Conservation (phyloP, 2,888 invertebrate genomes). For the Troglohyphantes excavatus region DNA sequence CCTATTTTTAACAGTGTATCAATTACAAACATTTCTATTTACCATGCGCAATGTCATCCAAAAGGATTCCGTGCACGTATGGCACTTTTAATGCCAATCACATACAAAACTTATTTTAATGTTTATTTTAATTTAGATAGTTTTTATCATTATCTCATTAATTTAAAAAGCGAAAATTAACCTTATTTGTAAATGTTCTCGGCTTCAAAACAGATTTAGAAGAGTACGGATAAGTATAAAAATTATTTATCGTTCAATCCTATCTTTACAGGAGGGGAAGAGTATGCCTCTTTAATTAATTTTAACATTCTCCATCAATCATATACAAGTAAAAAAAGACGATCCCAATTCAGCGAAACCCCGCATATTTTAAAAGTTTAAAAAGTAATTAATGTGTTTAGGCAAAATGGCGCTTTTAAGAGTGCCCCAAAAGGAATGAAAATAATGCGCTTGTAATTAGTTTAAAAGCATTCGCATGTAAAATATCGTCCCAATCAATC, state of each 20-base stretch:
- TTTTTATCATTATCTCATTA: too few species aligned
- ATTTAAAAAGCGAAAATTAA: too few species aligned
- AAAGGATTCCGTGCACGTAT: too few species aligned
- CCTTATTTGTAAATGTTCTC: too few species aligned
- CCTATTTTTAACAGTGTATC: too few species aligned
- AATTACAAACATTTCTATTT: too few species aligned
- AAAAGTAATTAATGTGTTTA: neutral
- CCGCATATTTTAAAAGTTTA: neutral
- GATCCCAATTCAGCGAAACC: neutral
- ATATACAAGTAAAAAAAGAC: neutral
- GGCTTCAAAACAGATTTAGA: too few species aligned
- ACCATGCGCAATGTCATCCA: too few species aligned
- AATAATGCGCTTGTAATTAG: neutral
- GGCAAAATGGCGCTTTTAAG: neutral
- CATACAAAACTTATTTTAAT: too few species aligned
- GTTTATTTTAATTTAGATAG: too few species aligned
- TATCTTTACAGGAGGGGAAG: neutral
- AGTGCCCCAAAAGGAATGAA: neutral
- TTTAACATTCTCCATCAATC: neutral
- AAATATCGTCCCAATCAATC: neutral
- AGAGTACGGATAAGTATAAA: too few species aligned
- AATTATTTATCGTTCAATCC: slow-evolving; percentile 1
- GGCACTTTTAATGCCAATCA: too few species aligned
- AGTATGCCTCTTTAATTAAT: neutral
- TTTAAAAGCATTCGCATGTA: neutral